Evolutionary conservation across 2,888 invertebrate genomes (phyloP).

Genomic region (Neria commutata): DNA sequence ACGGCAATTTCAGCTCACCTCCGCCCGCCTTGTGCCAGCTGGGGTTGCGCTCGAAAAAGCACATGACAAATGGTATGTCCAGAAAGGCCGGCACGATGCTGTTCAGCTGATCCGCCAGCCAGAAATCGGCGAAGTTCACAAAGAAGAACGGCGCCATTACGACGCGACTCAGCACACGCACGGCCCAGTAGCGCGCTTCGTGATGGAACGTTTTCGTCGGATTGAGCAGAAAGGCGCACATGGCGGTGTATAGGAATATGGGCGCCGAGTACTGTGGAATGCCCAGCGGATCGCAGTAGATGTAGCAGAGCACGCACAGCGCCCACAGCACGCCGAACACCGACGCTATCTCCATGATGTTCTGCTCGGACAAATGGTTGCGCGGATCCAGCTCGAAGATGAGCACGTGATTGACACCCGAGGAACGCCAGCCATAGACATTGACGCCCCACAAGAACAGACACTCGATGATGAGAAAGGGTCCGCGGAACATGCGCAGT

Average conservation of each 20-base stretch:
- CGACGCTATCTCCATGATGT: conserved; percentile 77
- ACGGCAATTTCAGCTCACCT: conserved; percentile 43
- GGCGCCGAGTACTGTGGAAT: conserved; percentile 82
- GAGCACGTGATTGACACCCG: conserved; percentile 83
- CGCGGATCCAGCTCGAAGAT: conserved; percentile 84
- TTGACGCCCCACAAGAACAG: conserved; percentile 80
- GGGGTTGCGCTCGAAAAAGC: conserved; percentile 73
- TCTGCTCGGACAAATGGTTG: conserved; percentile 77
- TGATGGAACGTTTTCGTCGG: conserved; percentile 78
- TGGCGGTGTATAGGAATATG: conserved; percentile 70
- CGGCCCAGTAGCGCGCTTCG: conserved; percentile 78
- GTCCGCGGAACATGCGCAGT: conserved; percentile 79
- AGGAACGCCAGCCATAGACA: conserved; percentile 81
- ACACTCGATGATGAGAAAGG: conserved; percentile 76
- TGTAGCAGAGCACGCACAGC: conserved; percentile 70
- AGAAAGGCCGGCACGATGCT: conserved; percentile 77
- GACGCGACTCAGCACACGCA: conserved; percentile 66
- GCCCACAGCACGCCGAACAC: conserved; percentile 81
- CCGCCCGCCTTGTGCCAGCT: conserved; percentile 64
- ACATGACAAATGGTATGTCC: conserved; percentile 80
- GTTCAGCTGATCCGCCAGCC: conserved; percentile 85
- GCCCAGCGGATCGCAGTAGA: conserved; percentile 69
- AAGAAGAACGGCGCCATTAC: conserved; percentile 77
- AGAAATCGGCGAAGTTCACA: conserved; percentile 84
- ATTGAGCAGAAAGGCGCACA: conserved; percentile 75